Base-by-base conservation (phyloP, 1,140 invertebrate genomes). In the Tenebrio molitor region DNA sequence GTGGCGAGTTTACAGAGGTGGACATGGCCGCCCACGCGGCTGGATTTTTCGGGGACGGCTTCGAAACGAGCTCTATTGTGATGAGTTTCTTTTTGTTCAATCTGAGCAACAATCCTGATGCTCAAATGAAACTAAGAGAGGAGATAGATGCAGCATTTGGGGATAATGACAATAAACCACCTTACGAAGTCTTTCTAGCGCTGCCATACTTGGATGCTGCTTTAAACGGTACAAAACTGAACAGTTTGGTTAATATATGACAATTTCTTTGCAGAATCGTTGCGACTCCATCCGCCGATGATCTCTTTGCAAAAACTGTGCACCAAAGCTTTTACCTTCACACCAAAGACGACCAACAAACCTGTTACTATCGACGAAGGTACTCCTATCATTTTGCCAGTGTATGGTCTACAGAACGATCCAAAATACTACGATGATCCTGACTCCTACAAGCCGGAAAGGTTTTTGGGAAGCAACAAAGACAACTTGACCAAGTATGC, bases 1-100 rank as follows among this genome's bases (percentile, higher is more conserved):
- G 36, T 8, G 10, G 70, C 80, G 84, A 83, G 74, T 87, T 89
- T 76, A 84, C 84, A 0, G 87, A 88, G 21, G 85, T 88, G 5
- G 88, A 91, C 76, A 84, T 94, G 2, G 80, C 89, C 0, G 86
- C 85, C 1, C 87, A 89, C 78, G 85, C 85, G 5, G n/a, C n/a
- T n/a, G n/a, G n/a, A n/a, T n/a, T n/a, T n/a, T n/a, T n/a, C 67
- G 1, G 25, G 10, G 2, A 21, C 15, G 89, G 90, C 7, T 88
- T 85, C 74, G 88, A 89, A 65, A 89, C 89, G 0, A 75, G 69
- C 67, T 25, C 77, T 19, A 66, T 84, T 1, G 77, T 87, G 0
- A 84, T 92, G 74, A 81, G 84, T 0, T 89, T 87, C 66, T 73
- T 84, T 1, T 73, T 83, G 1, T n/a, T n/a, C n/a, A n/a, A n/a